Evolutionary conservation across 35 echinoderm and acorn worm genomes (phyloP).

Genomic region (Lytechinus variegatus): DNA sequence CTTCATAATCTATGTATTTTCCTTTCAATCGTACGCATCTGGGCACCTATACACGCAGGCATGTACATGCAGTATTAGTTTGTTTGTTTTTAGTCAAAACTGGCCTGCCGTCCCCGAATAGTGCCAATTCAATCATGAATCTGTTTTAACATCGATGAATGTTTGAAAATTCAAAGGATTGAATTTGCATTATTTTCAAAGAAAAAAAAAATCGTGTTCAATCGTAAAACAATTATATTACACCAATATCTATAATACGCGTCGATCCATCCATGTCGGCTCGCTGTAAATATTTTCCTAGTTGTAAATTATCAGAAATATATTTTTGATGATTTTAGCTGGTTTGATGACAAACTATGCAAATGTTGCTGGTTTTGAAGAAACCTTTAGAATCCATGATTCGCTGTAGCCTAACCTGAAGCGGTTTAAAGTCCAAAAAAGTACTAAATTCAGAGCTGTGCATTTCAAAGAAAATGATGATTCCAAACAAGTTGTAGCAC

Average conservation of each 20-base stretch:
- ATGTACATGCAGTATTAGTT: too few relatives aligned
- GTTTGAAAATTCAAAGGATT: too few relatives aligned
- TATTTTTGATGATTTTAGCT: not conserved
- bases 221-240: not conserved
- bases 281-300: not conserved
- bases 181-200: too few relatives aligned
- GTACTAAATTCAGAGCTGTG: not conserved
- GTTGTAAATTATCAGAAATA: constrained; percentile 9
- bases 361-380: not conserved
- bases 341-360: constrained; percentile 17
- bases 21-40: too few relatives aligned
- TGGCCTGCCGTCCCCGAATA: too few relatives aligned
- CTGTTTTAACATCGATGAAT: too few relatives aligned
- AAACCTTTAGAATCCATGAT: not conserved
- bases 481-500: not conserved
- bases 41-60: too few relatives aligned
- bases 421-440: constrained; percentile 4
- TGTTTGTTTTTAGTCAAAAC: too few relatives aligned
- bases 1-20: too few relatives aligned
- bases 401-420: not conserved
- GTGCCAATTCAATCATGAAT: too few relatives aligned
- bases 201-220: not conserved
- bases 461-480: not conserved
- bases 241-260: too few relatives aligned
- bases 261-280: not conserved